Evolutionary conservation across 2,113 vertebrate genomes (phyloP).

Genomic region (Pristiophorus japonicus): DNA sequence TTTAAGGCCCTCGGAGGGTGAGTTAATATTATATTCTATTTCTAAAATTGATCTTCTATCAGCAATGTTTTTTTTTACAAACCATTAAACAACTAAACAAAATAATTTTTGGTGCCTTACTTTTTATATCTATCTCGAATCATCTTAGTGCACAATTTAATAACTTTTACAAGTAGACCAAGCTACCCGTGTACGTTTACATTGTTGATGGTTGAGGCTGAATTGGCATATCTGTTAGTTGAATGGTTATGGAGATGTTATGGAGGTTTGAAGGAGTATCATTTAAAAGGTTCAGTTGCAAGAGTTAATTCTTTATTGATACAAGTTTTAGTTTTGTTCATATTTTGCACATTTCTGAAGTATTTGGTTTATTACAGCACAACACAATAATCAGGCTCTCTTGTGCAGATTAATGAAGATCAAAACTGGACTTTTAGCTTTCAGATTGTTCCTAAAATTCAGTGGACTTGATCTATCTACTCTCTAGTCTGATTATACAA

Average conservation of each 20-base stretch:
- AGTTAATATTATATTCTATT: constrained; percentile 47
- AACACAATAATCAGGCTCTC: not conserved
- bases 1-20: constrained; percentile 67
- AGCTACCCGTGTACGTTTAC: not conserved
- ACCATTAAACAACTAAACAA: not conserved
- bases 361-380: not conserved
- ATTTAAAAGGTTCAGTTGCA: not conserved
- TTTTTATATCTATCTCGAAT: not conserved
- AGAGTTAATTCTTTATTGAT: not conserved
- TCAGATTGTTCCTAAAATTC: too few species aligned
- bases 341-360: not conserved
- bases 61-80: not conserved
- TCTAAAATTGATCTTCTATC: not conserved
- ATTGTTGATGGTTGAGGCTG: too few species aligned
- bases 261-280: not conserved
- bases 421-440: too few species aligned
- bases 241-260: not conserved
- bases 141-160: not conserved
- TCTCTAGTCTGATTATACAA: too few species aligned
- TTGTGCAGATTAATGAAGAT: too few species aligned
- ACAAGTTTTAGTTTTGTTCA: not conserved
- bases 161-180: not conserved
- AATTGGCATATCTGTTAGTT: not conserved
- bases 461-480: too few species aligned
- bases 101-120: not conserved